These are phyloP conservation scores for Ectropis grisescens DNA, from an alignment of 1,140 invertebrate species.

Conservation along the genomic window DNA sequence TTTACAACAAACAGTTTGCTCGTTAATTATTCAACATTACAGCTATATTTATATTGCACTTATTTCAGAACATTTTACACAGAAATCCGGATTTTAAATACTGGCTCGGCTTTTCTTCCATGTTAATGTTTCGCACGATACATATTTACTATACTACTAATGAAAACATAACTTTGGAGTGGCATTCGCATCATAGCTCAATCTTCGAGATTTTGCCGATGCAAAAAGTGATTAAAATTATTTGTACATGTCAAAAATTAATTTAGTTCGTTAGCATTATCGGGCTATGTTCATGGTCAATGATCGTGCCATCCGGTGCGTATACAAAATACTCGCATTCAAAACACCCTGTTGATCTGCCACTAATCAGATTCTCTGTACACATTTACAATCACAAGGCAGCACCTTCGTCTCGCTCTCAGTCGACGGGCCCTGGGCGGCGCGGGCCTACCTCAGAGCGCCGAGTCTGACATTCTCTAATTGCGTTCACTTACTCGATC, in stretches of 20 bases:
- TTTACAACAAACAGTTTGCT: conserved; percentile 6
- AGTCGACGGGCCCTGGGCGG: too few species aligned
- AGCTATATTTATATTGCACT: conserved; percentile 67
- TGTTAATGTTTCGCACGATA: conserved; percentile 41
- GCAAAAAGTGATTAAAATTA: too few species aligned
- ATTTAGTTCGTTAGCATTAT: too few species aligned
- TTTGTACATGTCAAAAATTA: too few species aligned
- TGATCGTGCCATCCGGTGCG: conserved; percentile 16
- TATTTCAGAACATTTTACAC: conserved; percentile 51
- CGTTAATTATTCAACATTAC: conserved; percentile 36
- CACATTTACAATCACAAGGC: conserved; percentile 34
- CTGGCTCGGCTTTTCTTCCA: conserved; percentile 61
- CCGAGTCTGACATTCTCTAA: too few species aligned
- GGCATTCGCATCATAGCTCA: conserved; percentile 9
- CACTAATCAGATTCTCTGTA: conserved; percentile 36
- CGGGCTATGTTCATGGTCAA: not conserved
- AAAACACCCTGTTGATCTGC: conserved; percentile 23
- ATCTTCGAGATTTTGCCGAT: too few species aligned
- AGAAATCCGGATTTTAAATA: conserved; percentile 65
- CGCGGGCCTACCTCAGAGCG: too few species aligned
- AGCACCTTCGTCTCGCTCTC: conserved; percentile 52
- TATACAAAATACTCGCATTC: conserved; percentile 22
- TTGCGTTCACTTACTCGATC: too few species aligned
- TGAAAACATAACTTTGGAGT: conserved; percentile 26
- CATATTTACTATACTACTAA: conserved; percentile 30